These are phyloP conservation scores for Drosophila simulans DNA, from an alignment of 1,140 invertebrate species.

Conservation along the genomic window DNA sequence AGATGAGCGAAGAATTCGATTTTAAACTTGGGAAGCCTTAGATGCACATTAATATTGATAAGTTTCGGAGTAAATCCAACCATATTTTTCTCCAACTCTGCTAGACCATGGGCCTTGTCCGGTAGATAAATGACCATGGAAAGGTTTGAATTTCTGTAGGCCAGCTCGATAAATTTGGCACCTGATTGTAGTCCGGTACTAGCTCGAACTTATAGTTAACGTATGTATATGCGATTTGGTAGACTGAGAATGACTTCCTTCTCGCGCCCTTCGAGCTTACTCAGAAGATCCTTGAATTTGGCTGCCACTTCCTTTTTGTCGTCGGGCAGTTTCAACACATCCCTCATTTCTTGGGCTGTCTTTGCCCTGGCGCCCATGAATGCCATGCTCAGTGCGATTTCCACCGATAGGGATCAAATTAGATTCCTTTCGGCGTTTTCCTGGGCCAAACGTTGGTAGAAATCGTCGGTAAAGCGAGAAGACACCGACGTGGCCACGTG, in stretches of 20 bases:
- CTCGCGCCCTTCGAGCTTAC: constrained; percentile 18
- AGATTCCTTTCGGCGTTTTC: constrained; percentile 84
- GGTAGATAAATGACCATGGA: constrained; percentile 87
- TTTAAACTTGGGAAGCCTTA: constrained; percentile 88
- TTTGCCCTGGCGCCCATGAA: constrained; percentile 85
- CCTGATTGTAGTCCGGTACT: constrained; percentile 43
- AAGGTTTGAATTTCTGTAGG: constrained; percentile 82
- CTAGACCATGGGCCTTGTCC: constrained; percentile 85
- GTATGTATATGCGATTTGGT: constrained; percentile 73
- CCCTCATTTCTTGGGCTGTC: constrained; percentile 85
- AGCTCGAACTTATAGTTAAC: constrained; percentile 45
- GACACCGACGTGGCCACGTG: not conserved
- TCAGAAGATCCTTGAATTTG: constrained; percentile 15
- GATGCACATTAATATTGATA: constrained; percentile 71
- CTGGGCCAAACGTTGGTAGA: not conserved
- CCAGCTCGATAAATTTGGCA: constrained; percentile 55
- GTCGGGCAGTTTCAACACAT: constrained; percentile 79
- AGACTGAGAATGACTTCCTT: constrained; percentile 52
- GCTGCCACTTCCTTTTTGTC: constrained; percentile 40
- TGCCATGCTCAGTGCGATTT: constrained; percentile 86
- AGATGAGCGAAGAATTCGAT: constrained; percentile 86
- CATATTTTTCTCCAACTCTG: constrained; percentile 84
- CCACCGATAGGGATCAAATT: constrained; percentile 66
- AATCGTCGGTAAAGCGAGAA: not conserved
- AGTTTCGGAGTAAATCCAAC: constrained; percentile 64